Evolutionary conservation across 2,797 vertebrate species (phyloP).

Genomic region (Notolabrus celidotus): DNA sequence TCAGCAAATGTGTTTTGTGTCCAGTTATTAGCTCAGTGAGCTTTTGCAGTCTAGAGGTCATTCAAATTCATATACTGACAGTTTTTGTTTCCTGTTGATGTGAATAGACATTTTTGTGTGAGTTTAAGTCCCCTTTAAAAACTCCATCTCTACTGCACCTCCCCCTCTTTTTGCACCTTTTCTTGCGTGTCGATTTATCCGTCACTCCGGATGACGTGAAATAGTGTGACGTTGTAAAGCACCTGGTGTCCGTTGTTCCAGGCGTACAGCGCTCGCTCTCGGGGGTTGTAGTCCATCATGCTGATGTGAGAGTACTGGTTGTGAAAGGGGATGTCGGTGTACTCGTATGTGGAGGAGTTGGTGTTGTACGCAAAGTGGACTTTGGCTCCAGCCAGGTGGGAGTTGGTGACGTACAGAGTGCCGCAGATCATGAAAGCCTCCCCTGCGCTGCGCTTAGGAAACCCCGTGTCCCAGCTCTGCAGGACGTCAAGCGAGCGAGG

Average conservation of each 20-base stretch:
- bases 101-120: conserved; percentile 26
- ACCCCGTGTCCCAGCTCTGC: conserved; percentile 95
- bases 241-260: conserved; percentile 99
- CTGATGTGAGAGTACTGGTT: conserved; percentile 99
- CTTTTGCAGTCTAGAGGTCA: conserved; percentile 41
- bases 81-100: conserved; percentile 31
- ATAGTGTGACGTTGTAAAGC: conserved; percentile 96
- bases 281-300: conserved; percentile 98
- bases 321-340: conserved; percentile 96
- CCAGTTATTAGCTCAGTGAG: conserved; percentile 55
- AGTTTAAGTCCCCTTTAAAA: conserved; percentile 2
- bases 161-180: not conserved
- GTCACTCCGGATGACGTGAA: conserved; percentile 90
- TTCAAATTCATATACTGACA: conserved; percentile 55
- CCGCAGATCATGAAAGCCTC: conserved; percentile 98
- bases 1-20: conserved; percentile 53
- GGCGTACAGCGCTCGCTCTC: conserved; percentile 93
- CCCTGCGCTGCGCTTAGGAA: conserved; percentile 96
- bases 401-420: conserved; percentile 96
- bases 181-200: conserved; percentile 49
- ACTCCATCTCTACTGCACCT: not conserved
- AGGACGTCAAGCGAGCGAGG: conserved; percentile 90
- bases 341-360: conserved; percentile 94
- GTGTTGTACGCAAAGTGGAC: conserved; percentile 97
- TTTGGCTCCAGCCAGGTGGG: conserved; percentile 96